A percentile compares a stretch with the other conserved stretches of the same genome.
Evolutionary conservation across 2,113 vertebrate species (phyloP).

Genomic region (Fregata magnificens): DNA sequence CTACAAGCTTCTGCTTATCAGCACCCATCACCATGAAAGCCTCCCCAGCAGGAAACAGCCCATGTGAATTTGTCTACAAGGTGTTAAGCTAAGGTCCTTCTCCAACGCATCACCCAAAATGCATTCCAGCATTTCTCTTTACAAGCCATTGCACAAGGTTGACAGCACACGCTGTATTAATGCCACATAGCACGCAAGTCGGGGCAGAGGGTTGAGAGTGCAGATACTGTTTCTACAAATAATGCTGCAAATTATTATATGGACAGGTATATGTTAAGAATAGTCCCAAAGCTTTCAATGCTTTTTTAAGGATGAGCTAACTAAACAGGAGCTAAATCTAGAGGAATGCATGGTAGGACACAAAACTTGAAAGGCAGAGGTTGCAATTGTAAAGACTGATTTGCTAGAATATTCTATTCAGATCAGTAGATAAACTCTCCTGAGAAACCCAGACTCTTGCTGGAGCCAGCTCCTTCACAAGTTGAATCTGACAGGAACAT

Average conservation of each 20-base stretch:
- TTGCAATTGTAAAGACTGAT: not conserved
- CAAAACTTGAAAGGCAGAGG: not conserved
- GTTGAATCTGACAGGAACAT: not conserved
- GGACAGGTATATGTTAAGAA: not conserved
- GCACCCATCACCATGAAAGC: not conserved
- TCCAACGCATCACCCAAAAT: not conserved
- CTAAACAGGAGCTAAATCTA: not conserved
- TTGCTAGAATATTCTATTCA: not conserved
- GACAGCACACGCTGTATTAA: not conserved
- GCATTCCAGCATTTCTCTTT: not conserved
- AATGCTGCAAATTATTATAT: not conserved
- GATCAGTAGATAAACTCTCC: not conserved
- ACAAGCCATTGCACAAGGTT: not conserved
- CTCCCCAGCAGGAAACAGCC: not conserved
- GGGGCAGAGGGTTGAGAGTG: not conserved
- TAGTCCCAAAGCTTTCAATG: not conserved
- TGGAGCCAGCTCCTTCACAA: not conserved
- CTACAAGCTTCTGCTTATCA: not conserved
- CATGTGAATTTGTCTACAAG: not conserved
- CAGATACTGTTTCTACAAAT: not conserved
- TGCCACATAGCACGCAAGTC: not conserved
- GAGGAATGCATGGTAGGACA: not conserved
- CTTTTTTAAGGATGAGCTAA: not conserved
- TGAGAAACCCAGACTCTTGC: not conserved
- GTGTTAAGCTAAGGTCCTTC: not conserved